Conservation (phyloP, 2,888 invertebrate species). For the Tridacna gigas region DNA sequence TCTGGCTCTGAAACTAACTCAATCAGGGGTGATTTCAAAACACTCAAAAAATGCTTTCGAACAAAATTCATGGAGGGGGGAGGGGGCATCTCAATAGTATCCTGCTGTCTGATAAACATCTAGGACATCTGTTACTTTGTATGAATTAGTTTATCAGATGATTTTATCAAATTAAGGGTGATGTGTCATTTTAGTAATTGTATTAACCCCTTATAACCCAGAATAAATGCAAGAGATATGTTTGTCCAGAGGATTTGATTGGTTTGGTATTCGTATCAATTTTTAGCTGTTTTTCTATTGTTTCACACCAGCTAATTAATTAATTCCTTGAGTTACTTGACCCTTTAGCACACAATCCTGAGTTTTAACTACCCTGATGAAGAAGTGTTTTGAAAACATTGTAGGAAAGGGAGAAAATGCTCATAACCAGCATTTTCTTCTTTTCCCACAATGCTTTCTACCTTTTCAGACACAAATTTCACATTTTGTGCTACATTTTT, state of each 20-base stretch:
- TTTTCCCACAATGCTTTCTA: constrained; percentile 1
- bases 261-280: too few species aligned
- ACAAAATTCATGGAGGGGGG: constrained; percentile 8
- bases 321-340: too few species aligned
- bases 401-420: neutral
- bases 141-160: neutral
- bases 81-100: constrained; percentile 44
- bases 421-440: neutral
- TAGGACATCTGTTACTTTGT: constrained; percentile 12
- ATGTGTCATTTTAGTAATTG: neutral
- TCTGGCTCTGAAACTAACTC: constrained; percentile 52
- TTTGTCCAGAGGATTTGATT: too few species aligned
- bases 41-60: neutral
- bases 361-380: too few species aligned
- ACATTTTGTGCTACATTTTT: neutral
- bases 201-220: neutral
- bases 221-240: too few species aligned
- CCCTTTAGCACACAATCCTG: too few species aligned
- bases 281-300: too few species aligned
- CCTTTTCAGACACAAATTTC: neutral
- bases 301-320: too few species aligned
- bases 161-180: neutral
- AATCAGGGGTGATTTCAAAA: constrained; percentile 40
- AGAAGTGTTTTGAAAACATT: neutral
- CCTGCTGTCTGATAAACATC: constrained; percentile 20